Evolutionary conservation across 2,113 vertebrate species (phyloP).

Genomic region (Poecile atricapillus): DNA sequence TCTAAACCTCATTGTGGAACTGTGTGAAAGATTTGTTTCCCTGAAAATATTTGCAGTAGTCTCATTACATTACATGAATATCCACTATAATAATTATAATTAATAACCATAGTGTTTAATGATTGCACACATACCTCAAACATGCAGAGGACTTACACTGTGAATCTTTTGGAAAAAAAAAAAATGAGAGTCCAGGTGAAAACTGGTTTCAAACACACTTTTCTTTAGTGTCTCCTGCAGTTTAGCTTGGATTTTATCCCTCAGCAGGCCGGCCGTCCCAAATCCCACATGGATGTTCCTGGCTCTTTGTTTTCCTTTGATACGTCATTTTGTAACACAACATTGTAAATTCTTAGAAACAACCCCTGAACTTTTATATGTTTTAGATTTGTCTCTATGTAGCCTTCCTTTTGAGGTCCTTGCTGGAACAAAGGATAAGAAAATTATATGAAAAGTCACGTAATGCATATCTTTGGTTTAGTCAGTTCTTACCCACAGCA

Average conservation of each 20-base stretch:
- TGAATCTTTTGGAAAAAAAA: neutral
- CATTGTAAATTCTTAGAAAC: neutral
- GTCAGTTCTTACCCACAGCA: neutral
- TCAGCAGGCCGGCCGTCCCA: neutral
- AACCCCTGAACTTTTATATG: neutral
- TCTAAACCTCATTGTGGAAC: neutral
- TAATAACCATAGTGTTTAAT: neutral
- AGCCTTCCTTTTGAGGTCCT: neutral
- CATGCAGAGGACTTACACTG: fast-evolving
- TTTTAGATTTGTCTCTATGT: neutral
- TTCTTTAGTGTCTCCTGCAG: neutral
- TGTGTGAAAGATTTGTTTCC: neutral
- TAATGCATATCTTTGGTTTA: neutral
- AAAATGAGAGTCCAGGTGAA: neutral
- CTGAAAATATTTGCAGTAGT: neutral
- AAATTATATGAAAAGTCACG: neutral
- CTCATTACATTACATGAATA: neutral
- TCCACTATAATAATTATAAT: neutral
- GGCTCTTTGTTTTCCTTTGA: neutral
- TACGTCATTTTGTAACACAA: neutral
- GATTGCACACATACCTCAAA: neutral
- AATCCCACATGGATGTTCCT: neutral
- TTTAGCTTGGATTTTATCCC: neutral
- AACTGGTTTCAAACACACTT: neutral
- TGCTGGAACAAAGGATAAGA: neutral